phyloP scores from a whole-genome alignment of 2,113 vertebrate species.

The Neolamprologus tretocephalus region DNA sequence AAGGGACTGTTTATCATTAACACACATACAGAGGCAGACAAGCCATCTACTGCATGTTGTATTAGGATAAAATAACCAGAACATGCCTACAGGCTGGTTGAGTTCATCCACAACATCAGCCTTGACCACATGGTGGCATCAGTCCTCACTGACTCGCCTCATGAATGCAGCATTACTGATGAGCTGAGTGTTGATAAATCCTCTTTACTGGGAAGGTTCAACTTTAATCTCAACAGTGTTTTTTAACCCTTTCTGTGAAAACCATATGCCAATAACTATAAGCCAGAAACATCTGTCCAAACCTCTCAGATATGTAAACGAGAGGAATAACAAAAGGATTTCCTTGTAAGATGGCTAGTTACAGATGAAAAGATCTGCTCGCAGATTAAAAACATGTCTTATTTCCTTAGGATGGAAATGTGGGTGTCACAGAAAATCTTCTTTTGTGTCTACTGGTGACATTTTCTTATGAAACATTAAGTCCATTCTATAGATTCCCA shows the following conservation, averaged over 20 bases:
- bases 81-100: background rate
- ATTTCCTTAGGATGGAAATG: background rate
- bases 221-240: slow-evolving; percentile 36
- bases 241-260: background rate
- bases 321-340: slow-evolving; percentile 20
- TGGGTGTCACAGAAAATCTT: background rate
- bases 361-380: background rate
- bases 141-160: background rate
- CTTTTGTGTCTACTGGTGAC: background rate
- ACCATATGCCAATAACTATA: slow-evolving; percentile 12
- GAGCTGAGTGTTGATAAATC: slow-evolving; percentile 38
- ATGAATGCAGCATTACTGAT: background rate
- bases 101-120: background rate
- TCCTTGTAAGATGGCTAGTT: background rate
- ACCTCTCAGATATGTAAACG: background rate
- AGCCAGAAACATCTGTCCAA: slow-evolving; percentile 10
- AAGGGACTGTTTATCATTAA: background rate
- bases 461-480: background rate
- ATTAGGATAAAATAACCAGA: background rate
- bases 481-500: background rate
- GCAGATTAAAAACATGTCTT: background rate
- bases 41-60: background rate
- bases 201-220: slow-evolving; percentile 36
- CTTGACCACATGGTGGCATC: slow-evolving; percentile 49
- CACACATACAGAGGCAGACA: background rate